Percentiles rank a stretch among this genome's conserved stretches.
These are phyloP conservation scores for Cetonia aurata DNA, from an alignment of 2,888 invertebrate species.

Conservation along the genomic window DNA sequence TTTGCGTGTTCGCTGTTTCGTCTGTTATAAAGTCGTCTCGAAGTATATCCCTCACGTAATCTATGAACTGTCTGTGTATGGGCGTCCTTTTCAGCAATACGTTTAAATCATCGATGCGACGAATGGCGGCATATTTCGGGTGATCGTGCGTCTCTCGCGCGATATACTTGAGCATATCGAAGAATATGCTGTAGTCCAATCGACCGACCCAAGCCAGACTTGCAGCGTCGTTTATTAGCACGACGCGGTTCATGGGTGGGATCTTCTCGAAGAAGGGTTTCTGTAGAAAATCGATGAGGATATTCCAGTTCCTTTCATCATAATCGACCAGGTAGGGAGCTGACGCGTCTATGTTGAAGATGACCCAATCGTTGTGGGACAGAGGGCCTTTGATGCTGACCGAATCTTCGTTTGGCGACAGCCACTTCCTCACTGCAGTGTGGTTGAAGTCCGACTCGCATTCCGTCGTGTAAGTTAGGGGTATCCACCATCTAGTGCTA, in stretches of 20 bases:
- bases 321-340: constrained; percentile 68
- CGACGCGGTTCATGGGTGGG: constrained; percentile 81
- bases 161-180: constrained; percentile 70
- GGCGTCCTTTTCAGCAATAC: constrained; percentile 63
- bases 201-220: constrained; percentile 76
- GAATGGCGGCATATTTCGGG: constrained; percentile 75
- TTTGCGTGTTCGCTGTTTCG: no score
- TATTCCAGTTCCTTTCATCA: constrained; percentile 79
- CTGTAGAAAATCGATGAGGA: constrained; percentile 72
- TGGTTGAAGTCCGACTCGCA: constrained; percentile 67
- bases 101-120: constrained; percentile 68
- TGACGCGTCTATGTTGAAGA: constrained; percentile 80
- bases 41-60: constrained; percentile 76
- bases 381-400: constrained; percentile 59
- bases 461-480: constrained; percentile 71
- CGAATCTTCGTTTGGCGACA: constrained; percentile 63
- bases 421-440: constrained; percentile 70
- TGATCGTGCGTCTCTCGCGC: constrained; percentile 71
- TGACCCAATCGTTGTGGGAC: constrained; percentile 72
- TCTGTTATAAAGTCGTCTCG: no score
- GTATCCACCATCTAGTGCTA: constrained; percentile 73
- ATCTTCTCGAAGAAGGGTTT: constrained; percentile 70
- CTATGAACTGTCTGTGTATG: constrained; percentile 76
- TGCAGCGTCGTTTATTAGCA: constrained; percentile 84
- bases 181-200: constrained; percentile 74